phyloP scores from a whole-genome alignment of 2,888 invertebrate species.

The Amiota minor region DNA sequence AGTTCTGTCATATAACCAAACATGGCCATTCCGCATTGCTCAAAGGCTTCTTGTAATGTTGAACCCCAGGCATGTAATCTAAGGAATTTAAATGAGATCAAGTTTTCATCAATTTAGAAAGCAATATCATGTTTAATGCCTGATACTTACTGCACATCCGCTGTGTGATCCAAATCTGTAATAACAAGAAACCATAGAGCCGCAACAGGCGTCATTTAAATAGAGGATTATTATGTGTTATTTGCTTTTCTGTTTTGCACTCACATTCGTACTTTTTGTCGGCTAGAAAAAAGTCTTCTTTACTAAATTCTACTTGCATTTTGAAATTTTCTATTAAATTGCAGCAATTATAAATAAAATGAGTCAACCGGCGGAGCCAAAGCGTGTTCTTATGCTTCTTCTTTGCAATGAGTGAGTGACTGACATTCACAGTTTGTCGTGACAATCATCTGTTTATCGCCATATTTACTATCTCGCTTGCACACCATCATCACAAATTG shows the following conservation, averaged over 20 bases:
- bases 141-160: conserved; percentile 95
- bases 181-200: conserved; percentile 26
- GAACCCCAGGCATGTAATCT: conserved; percentile 94
- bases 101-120: conserved; percentile 6
- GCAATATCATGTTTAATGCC: neutral
- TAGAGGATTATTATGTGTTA: neutral
- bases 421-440: neutral
- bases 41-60: conserved; percentile 89
- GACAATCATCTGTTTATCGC: neutral
- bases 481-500: no score
- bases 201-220: conserved; percentile 11
- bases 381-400: conserved; percentile 13
- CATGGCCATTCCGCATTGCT: conserved; percentile 96
- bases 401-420: neutral
- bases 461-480: no score
- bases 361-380: conserved; percentile 1
- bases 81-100: neutral
- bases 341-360: no score
- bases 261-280: conserved; percentile 88
- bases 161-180: conserved; percentile 95
- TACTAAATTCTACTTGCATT: conserved; percentile 75
- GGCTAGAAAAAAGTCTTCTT: conserved; percentile 79
- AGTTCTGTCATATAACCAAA: conserved; percentile 98
- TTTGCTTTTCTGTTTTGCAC: conserved; percentile 63
- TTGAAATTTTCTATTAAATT: neutral